Evolutionary conservation across 53 echinoderm and acorn worm genomes (phyloP).

Genomic region (Henricia sp.): DNA sequence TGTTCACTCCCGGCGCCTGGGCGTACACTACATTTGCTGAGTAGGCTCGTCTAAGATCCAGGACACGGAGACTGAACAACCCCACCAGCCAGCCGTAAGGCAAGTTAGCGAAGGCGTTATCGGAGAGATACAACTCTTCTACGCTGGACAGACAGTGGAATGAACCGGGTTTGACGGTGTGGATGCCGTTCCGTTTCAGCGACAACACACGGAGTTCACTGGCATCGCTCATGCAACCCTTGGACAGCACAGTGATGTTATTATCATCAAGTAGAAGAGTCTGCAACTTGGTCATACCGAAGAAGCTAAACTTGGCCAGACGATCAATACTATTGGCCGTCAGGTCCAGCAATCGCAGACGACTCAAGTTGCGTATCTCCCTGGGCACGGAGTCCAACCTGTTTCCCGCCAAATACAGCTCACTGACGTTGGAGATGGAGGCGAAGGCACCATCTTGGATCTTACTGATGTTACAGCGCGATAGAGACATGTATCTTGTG

Average conservation of each 20-base stretch:
- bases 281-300: constrained; percentile 28
- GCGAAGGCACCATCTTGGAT: constrained; percentile 48
- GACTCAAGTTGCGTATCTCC: constrained; percentile 42
- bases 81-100: constrained; percentile 41
- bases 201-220: constrained; percentile 18
- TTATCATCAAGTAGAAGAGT: constrained; percentile 41
- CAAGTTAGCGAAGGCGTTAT: constrained; percentile 21
- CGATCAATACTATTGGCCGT: constrained; percentile 46
- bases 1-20: constrained; percentile 19
- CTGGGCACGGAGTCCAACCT: constrained; percentile 29
- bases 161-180: constrained; percentile 24
- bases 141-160: constrained; percentile 48
- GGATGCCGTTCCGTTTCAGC: constrained; percentile 44
- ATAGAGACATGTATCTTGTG: constrained; percentile 31
- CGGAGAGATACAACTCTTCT: constrained; percentile 48
- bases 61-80: constrained; percentile 35
- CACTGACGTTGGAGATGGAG: constrained; percentile 20
- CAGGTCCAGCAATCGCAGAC: constrained; percentile 38
- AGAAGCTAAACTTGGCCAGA: constrained; percentile 45
- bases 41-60: constrained; percentile 40
- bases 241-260: constrained; percentile 48
- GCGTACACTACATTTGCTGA: constrained; percentile 21
- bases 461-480: constrained; percentile 51
- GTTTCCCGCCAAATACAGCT: constrained; percentile 35
- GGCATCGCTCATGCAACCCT: constrained; percentile 48